Evolutionary conservation across 2,888 invertebrate genomes (phyloP).

Genomic region (Acanthopleura granulata): DNA sequence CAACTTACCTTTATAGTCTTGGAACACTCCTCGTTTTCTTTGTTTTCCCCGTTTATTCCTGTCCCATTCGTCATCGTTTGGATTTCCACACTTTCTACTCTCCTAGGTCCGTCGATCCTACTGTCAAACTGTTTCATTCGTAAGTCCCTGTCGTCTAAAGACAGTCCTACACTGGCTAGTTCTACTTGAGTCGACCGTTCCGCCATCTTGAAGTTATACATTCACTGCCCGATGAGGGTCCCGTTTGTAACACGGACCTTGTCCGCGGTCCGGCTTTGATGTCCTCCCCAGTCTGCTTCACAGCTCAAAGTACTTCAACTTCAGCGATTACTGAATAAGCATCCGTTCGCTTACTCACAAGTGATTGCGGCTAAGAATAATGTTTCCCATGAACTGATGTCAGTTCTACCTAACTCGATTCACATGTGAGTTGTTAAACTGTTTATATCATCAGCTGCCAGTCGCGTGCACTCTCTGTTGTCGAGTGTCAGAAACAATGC

Average conservation of each 20-base stretch:
- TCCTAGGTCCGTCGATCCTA: neutral
- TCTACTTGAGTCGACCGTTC: slow-evolving; percentile 10
- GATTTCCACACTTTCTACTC: slow-evolving; percentile 1
- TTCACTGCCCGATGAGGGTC: neutral
- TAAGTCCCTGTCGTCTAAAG: neutral
- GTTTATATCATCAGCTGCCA: neutral
- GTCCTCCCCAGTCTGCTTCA: neutral
- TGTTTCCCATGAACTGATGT: neutral
- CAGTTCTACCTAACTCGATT: neutral
- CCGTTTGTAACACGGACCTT: neutral
- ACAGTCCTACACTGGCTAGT: neutral
- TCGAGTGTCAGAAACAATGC: slow-evolving; percentile 6
- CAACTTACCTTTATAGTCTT: neutral
- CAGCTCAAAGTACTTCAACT: neutral
- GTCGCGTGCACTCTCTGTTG: no score
- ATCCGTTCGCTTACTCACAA: neutral
- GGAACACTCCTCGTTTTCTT: slow-evolving; percentile 8
- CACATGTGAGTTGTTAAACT: neutral
- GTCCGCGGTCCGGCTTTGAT: neutral
- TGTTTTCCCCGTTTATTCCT: slow-evolving; percentile 5
- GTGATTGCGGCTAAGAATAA: neutral
- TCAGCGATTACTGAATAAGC: no score
- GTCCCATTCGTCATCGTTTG: neutral
- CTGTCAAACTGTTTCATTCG: neutral
- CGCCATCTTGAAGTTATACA: slow-evolving; percentile 10